Percentiles rank a stretch among this genome's conserved stretches.
These are phyloP conservation scores for Mesitornis unicolor DNA, from an alignment of 2,113 vertebrate species.

Conservation along the genomic window DNA sequence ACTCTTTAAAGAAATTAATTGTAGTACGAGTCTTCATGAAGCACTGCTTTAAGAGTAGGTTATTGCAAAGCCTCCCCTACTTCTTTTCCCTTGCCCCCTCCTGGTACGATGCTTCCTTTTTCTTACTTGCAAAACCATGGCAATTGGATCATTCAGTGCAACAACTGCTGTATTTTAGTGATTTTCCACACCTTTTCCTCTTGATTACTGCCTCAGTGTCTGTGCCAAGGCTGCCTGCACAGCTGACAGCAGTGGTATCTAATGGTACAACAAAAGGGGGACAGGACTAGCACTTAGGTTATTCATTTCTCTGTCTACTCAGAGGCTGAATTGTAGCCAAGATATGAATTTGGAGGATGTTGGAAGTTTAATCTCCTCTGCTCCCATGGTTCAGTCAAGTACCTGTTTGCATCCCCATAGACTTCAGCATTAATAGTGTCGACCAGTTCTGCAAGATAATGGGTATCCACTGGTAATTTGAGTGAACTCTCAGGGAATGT, in stretches of 20 bases:
- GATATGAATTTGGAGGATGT: not conserved
- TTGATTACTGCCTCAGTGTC: not conserved
- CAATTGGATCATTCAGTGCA: not conserved
- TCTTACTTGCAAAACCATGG: not conserved
- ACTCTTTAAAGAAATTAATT: not conserved
- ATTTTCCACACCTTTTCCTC: not conserved
- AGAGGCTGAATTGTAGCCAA: not conserved
- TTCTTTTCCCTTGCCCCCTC: not conserved
- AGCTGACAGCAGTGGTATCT: not conserved
- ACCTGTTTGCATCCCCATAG: not conserved
- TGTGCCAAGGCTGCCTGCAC: not conserved
- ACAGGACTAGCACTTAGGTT: not conserved
- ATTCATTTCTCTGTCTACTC: not conserved
- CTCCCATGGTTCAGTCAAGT: not conserved
- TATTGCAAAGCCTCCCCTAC: not conserved
- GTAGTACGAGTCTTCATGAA: not conserved
- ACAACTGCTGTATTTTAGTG: not conserved
- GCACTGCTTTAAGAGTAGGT: not conserved
- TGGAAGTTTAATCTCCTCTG: not conserved
- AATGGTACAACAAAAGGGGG: not conserved
- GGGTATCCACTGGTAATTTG: not conserved
- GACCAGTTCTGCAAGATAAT: not conserved
- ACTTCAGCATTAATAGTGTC: not conserved
- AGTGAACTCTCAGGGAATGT: not conserved
- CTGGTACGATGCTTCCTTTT: rapidly evolving